Base-by-base conservation (phyloP, 1,140 invertebrate species). In the Eurosta solidaginis region DNA sequence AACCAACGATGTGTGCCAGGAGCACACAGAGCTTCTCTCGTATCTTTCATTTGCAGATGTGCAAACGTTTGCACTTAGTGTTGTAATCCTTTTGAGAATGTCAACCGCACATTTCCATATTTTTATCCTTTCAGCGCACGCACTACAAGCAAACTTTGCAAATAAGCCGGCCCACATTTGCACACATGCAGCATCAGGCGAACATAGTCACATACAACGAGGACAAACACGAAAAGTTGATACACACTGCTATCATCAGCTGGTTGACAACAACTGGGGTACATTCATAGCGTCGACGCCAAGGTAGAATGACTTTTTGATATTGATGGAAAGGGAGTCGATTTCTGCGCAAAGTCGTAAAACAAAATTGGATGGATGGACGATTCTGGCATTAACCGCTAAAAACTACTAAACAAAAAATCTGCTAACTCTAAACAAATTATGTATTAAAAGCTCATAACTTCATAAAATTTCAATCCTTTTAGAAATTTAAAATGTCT, bases 1-100 rank as follows among this genome's bases (percentile, higher is more conserved):
- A n/a, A 63, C 29, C 17, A 3, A 25, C 33, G 59, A 20, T 40
- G n/a, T 68, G 36, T 22, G 59, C n/a, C n/a, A n/a, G n/a, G n/a
- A n/a, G n/a, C n/a, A n/a, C n/a, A n/a, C n/a, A n/a, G n/a, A n/a
- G 33, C 17, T 9, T 7, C 59, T 6, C 40, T 68, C 33, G 59
- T 68, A 68, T 68, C 33, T 68, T 68, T 68, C 59, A 68, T 29
- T 36, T 68, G 59, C 59, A 68, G 59, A 68, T 40, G 59, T 68
- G 59, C 33, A 33, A 36, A 40, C 33, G 59, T n/a, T 36, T 68
- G 59, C 33, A 68, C 9, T 68, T 40, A 33, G 33, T 68, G 36
- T 68, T 22, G 33, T 68, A 68, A 27, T 68, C 59, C 59, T 40
- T 68, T 68, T 68, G 59, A 68, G 59, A n/a, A 20, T 68, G 59